Evolutionary conservation across 2,113 vertebrate species (phyloP).

Genomic region (Calyptommatus sinebrachiatus): DNA sequence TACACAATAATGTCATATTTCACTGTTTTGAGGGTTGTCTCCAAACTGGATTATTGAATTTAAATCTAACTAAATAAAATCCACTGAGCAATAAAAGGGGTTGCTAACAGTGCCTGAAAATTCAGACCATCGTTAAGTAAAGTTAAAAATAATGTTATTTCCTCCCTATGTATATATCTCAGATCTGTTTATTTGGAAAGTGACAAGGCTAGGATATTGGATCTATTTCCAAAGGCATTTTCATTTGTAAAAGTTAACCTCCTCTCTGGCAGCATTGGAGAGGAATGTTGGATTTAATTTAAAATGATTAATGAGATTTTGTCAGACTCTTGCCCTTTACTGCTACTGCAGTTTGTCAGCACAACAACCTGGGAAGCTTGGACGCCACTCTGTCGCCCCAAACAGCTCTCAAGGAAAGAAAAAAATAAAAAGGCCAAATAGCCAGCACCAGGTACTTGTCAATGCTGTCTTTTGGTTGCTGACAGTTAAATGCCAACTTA

Average conservation of each 20-base stretch:
- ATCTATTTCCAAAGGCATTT: conserved; percentile 62
- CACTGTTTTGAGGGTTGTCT: neutral
- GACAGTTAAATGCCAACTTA: conserved; percentile 70
- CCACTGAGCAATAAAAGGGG: neutral
- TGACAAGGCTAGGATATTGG: conserved; percentile 51
- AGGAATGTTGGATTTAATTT: conserved; percentile 84
- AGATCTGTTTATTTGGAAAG: conserved; percentile 55
- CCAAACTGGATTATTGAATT: neutral
- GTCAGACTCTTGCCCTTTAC: conserved; percentile 76
- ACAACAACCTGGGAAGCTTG: conserved; percentile 75
- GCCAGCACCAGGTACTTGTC: conserved; percentile 73
- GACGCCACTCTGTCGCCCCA: conserved; percentile 82
- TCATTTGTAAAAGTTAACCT: conserved; percentile 76
- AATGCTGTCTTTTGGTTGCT: conserved; percentile 69
- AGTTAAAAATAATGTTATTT: conserved; percentile 50
- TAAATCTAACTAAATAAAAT: neutral
- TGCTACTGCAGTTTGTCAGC: conserved; percentile 87
- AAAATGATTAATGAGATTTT: conserved; percentile 90
- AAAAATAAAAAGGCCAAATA: conserved; percentile 73
- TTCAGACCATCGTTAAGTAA: conserved; percentile 14
- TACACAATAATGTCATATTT: neutral
- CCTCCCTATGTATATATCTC: conserved; percentile 31
- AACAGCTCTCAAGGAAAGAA: conserved; percentile 74
- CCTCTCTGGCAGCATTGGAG: conserved; percentile 67
- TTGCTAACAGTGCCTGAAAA: neutral